phyloP scores from a whole-genome alignment of 2,113 vertebrate species.

The Pseudorasbora parva region DNA sequence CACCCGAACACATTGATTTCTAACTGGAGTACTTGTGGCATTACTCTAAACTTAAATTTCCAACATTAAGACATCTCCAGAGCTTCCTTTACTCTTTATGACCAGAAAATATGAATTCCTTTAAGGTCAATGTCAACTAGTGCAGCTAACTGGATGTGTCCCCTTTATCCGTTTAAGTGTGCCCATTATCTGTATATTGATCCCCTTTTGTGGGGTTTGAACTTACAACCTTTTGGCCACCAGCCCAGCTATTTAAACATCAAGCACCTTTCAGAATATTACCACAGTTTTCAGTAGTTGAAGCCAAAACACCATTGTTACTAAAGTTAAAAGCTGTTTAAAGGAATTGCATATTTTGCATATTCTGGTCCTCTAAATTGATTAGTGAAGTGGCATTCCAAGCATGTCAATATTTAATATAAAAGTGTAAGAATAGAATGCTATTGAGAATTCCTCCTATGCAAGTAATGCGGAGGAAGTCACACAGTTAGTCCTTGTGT shows the following conservation, averaged over 20 bases:
- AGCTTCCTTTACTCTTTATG: not conserved
- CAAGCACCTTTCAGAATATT: not conserved
- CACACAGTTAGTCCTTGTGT: too few relatives aligned
- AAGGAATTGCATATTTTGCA: not conserved
- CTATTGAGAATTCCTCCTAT: too few relatives aligned
- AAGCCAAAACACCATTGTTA: not conserved
- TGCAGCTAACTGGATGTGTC: not conserved
- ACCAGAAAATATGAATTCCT: not conserved
- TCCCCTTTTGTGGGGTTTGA: not conserved
- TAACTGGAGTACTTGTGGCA: not conserved
- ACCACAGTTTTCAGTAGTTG: not conserved
- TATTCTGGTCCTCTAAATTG: not conserved
- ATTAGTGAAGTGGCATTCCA: too few relatives aligned
- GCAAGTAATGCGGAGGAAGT: too few relatives aligned
- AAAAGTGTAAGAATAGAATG: too few relatives aligned
- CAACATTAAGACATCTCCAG: not conserved
- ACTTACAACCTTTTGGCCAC: not conserved
- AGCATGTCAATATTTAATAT: too few relatives aligned
- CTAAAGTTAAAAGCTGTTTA: not conserved
- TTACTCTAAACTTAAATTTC: not conserved
- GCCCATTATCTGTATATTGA: not conserved
- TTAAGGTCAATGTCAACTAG: not conserved
- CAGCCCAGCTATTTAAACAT: not conserved
- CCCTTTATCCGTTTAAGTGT: not conserved
- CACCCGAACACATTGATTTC: constrained; percentile 24